These are phyloP conservation scores for Metacarcinus magister DNA, from an alignment of 2,888 invertebrate genomes.

Conservation along the genomic window DNA sequence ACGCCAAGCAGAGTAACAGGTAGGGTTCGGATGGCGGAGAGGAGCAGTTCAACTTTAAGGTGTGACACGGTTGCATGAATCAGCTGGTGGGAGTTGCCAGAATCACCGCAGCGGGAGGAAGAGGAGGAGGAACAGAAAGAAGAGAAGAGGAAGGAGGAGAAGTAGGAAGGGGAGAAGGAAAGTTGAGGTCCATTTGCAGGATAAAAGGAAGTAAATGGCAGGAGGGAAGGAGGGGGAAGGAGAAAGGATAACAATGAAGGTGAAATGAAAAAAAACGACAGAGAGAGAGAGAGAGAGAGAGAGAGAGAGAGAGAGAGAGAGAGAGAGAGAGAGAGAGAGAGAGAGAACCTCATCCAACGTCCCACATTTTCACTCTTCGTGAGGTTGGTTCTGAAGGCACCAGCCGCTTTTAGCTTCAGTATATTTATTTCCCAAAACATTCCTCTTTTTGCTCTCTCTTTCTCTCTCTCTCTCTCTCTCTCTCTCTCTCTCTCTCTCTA, in stretches of 20 bases:
- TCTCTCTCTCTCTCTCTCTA: slow-evolving; percentile 6
- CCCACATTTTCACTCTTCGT: not conserved
- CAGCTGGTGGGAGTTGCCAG: not conserved
- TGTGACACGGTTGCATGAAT: slow-evolving; percentile 10
- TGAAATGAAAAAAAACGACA: not conserved
- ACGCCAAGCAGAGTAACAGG: not conserved
- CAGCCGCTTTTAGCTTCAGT: not conserved
- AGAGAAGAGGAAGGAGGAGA: not conserved
- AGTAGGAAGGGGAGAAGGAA: not conserved
- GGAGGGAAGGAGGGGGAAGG: not conserved
- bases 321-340: slow-evolving; percentile 48
- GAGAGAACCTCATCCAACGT: not conserved
- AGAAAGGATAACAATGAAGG: not conserved
- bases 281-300: not conserved
- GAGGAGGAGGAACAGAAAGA: no score
- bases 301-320: not conserved
- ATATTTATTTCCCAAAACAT: not conserved
- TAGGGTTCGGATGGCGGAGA: not conserved
- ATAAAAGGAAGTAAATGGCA: not conserved
- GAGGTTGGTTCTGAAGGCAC: not conserved
- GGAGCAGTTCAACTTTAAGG: not conserved
- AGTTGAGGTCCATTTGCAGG: not conserved
- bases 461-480: slow-evolving; percentile 62
- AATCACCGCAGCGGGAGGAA: not conserved
- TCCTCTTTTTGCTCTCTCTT: slow-evolving; percentile 6